phyloP scores from a whole-genome alignment of 2,113 vertebrate species.

The Sylvilagus bachmani region DNA sequence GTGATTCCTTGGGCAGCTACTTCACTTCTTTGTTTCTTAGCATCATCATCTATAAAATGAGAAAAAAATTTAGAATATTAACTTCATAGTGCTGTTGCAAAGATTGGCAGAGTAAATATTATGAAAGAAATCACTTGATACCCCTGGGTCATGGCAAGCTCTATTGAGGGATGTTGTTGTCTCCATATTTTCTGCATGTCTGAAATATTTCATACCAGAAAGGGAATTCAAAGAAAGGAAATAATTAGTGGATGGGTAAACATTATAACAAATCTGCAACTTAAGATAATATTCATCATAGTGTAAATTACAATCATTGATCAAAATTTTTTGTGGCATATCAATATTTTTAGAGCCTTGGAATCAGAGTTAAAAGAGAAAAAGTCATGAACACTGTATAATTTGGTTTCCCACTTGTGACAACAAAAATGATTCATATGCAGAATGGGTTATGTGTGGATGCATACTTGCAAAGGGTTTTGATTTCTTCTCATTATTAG shows the following conservation, averaged over 20 bases:
- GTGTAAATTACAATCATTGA: background rate
- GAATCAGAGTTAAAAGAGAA: constrained; percentile 17
- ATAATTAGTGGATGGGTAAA: background rate
- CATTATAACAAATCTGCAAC: background rate
- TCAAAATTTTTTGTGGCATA: background rate
- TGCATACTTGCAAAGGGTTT: background rate
- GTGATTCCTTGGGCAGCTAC: background rate
- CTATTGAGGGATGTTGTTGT: background rate
- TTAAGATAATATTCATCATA: constrained; percentile 22
- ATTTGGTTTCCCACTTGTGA: constrained; percentile 43
- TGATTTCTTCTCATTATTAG: background rate
- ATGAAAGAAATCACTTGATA: background rate
- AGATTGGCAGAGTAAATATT: background rate
- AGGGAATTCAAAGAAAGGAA: constrained; percentile 30
- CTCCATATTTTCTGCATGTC: background rate
- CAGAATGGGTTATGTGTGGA: background rate
- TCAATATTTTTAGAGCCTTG: background rate
- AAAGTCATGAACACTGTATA: background rate
- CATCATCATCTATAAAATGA: constrained; percentile 20
- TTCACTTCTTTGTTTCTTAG: background rate
- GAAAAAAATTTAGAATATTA: background rate
- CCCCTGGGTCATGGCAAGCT: background rate
- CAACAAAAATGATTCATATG: background rate
- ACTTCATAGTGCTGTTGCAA: background rate
- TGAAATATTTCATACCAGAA: constrained; percentile 12